These are phyloP conservation scores for Cheirogaleus major DNA, from an alignment of 2,797 vertebrate species.

Conservation along the genomic window DNA sequence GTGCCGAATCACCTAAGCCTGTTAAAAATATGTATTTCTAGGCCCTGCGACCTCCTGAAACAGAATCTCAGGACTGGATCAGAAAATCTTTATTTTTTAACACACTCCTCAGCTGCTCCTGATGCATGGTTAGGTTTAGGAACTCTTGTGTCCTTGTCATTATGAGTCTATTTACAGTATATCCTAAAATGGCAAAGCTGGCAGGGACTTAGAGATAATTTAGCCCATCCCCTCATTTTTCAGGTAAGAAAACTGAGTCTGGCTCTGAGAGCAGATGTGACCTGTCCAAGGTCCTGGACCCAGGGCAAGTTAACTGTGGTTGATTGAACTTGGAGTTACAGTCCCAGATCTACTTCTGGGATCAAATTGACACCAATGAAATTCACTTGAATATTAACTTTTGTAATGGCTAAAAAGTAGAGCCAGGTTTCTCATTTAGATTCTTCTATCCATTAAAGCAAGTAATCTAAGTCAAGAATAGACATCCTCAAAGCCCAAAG, in stretches of 20 bases:
- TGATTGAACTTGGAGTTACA: background rate
- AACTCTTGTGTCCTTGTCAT: background rate
- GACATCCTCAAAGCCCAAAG: background rate
- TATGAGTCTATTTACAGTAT: background rate
- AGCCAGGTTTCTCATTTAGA: background rate
- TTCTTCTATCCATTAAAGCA: background rate
- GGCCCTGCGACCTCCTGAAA: background rate
- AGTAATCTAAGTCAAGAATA: background rate
- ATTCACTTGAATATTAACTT: background rate
- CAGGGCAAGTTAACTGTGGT: background rate
- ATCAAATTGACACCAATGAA: background rate
- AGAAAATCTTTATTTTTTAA: background rate
- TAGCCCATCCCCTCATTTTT: background rate
- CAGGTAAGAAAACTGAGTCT: constrained; percentile 6
- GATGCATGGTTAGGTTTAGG: background rate
- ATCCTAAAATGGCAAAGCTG: background rate
- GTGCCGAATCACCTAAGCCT: background rate
- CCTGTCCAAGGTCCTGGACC: background rate
- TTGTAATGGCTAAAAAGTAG: background rate
- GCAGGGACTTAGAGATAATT: background rate
- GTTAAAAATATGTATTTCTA: background rate
- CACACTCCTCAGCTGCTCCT: background rate
- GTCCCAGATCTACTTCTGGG: background rate
- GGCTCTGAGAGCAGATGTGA: background rate
- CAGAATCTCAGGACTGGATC: background rate